These are phyloP conservation scores for Nectonema munidae DNA, from an alignment of 2,888 invertebrate genomes.

Conservation along the genomic window DNA sequence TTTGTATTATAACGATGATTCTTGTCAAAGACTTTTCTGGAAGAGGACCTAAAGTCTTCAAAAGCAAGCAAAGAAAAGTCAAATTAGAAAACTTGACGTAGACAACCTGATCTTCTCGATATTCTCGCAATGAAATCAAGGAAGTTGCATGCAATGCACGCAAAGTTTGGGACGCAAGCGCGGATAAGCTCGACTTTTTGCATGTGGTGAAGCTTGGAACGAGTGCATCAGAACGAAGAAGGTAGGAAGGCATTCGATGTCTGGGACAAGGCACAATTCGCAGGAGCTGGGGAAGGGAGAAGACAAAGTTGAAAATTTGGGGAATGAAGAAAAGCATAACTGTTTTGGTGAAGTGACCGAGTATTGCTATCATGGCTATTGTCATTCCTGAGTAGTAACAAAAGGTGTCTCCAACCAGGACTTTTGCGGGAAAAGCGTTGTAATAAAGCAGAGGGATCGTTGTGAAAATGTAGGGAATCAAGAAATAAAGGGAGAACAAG, in stretches of 20 bases:
- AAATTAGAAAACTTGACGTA: constrained; percentile 42
- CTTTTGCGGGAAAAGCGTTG: constrained; percentile 76
- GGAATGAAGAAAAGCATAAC: constrained; percentile 78
- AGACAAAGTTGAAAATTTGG: constrained; percentile 53
- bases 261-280: constrained; percentile 76
- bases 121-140: constrained; percentile 33
- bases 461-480: constrained; percentile 64
- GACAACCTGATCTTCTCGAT: constrained; percentile 28
- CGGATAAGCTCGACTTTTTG: constrained; percentile 34
- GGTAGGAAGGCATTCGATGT: constrained; percentile 55
- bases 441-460: constrained; percentile 50
- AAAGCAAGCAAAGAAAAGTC: constrained; percentile 59
- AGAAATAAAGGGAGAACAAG: constrained; percentile 55
- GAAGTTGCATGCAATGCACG: constrained; percentile 23
- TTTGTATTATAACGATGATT: constrained; percentile 43
- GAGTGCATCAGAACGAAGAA: constrained; percentile 33
- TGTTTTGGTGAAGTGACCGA: constrained; percentile 95
- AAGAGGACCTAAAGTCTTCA: constrained; percentile 49
- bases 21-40: constrained; percentile 47
- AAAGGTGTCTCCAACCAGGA: constrained; percentile 94
- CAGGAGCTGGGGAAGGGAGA: constrained; percentile 77
- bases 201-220: constrained; percentile 46
- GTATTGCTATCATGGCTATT: constrained; percentile 84
- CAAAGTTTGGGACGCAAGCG: constrained; percentile 34
- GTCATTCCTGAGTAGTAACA: constrained; percentile 99